These are phyloP conservation scores for Diglossa cyanea DNA, from an alignment of 2,797 vertebrate genomes.

Conservation along the genomic window DNA sequence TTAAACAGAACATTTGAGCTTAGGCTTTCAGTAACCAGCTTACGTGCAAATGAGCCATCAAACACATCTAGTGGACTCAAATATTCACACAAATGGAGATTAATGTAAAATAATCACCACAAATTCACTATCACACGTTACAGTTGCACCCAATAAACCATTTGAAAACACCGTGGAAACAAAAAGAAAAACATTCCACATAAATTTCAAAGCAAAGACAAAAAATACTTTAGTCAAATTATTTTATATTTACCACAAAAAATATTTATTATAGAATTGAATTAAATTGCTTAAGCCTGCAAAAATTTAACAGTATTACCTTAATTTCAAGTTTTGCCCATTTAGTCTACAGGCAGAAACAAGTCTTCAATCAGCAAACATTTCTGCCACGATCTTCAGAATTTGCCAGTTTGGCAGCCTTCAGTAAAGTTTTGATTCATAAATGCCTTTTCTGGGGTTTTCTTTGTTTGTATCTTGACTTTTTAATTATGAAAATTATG, in stretches of 20 bases:
- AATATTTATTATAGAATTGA: neutral
- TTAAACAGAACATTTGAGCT: neutral
- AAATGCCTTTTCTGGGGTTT: neutral
- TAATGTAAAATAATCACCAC: neutral
- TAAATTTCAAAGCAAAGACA: neutral
- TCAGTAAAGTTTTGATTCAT: neutral
- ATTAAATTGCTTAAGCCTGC: neutral
- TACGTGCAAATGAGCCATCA: neutral
- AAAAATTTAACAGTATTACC: neutral
- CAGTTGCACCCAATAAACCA: neutral
- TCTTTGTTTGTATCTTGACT: neutral
- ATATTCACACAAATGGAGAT: neutral
- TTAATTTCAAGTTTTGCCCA: neutral
- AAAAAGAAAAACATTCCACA: accelerated
- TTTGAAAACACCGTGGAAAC: neutral
- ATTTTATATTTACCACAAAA: neutral
- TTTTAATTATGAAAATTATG: neutral
- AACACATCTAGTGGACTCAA: neutral
- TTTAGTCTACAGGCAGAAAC: neutral
- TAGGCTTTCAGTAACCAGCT: neutral
- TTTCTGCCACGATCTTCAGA: neutral
- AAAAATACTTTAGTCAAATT: neutral
- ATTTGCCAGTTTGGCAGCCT: neutral
- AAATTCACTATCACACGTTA: neutral
- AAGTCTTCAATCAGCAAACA: neutral